A percentile compares a stretch with the other conserved stretches of the same genome.
Evolutionary conservation across 2,888 invertebrate species (phyloP).

Genomic region (Hesperia comma): DNA sequence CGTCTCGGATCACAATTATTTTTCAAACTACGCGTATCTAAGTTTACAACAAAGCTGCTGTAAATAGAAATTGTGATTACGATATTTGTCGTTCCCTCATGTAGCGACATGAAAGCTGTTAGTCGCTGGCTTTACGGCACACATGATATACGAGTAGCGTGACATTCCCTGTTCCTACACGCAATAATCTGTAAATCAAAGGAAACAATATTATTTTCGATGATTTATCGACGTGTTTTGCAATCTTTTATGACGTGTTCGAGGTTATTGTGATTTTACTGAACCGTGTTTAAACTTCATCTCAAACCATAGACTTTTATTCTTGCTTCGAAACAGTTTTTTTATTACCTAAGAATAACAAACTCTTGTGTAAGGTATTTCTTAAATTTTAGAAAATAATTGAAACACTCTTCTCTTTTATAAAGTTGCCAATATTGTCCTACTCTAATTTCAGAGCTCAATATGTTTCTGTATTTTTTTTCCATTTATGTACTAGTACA

Average conservation of each 20-base stretch:
- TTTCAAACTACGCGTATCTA: too few species aligned
- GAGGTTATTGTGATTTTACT: neutral
- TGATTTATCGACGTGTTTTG: conserved; percentile 29
- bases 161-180: conserved; percentile 24
- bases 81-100: conserved; percentile 65
- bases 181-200: conserved; percentile 36
- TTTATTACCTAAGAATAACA: too few species aligned
- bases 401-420: too few species aligned
- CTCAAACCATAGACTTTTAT: too few species aligned
- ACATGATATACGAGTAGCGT: conserved; percentile 28
- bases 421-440: too few species aligned
- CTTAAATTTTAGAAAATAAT: too few species aligned
- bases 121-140: conserved; percentile 14
- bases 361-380: too few species aligned
- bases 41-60: neutral
- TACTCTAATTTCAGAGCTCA: too few species aligned
- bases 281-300: conserved; percentile 27
- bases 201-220: conserved; percentile 28
- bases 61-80: conserved; percentile 39
- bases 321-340: too few species aligned
- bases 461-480: too few species aligned
- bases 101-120: conserved; percentile 68
- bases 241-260: conserved; percentile 33
- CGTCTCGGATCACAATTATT: too few species aligned
- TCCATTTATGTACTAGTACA: too few species aligned